Percentiles rank a stretch among this genome's conserved stretches.
Conservation (phyloP, 1,140 invertebrate genomes). For the Campoletis sonorensis region DNA sequence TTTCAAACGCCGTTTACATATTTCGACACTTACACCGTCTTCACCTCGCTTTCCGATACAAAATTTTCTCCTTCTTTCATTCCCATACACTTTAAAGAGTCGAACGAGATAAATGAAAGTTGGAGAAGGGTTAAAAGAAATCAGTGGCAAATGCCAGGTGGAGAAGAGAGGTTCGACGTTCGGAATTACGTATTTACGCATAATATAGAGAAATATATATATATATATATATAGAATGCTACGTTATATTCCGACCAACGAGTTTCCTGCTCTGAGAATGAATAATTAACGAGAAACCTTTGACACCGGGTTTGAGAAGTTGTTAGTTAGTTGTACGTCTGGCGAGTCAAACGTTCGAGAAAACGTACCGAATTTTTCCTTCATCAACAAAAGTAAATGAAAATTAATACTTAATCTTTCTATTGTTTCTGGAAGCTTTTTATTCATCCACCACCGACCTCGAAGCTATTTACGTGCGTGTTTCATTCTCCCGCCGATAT, state of each 20-base stretch:
- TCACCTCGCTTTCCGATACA: background rate
- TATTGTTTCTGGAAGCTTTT: background rate
- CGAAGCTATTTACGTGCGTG: background rate
- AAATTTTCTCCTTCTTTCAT: background rate
- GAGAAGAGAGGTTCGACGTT: background rate
- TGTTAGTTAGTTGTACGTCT: constrained; percentile 35
- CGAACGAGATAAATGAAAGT: background rate
- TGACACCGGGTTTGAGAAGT: constrained; percentile 33
- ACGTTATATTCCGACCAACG: background rate
- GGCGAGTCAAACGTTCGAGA: background rate
- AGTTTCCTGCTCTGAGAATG: constrained; percentile 43
- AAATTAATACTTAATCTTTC: background rate
- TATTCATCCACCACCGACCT: background rate
- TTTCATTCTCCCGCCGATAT: background rate
- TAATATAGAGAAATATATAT: background rate
- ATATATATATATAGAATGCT: background rate
- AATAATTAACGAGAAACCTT: constrained; percentile 56
- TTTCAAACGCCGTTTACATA: background rate
- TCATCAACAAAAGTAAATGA: background rate
- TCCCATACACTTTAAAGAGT: background rate
- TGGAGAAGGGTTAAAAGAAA: background rate
- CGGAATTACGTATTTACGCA: no score
- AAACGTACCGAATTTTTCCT: background rate
- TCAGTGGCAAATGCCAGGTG: background rate
- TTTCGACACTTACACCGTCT: background rate